These are phyloP conservation scores for Pipistrellus pipistrellus DNA, from an alignment of 2,797 vertebrate species.

Conservation along the genomic window DNA sequence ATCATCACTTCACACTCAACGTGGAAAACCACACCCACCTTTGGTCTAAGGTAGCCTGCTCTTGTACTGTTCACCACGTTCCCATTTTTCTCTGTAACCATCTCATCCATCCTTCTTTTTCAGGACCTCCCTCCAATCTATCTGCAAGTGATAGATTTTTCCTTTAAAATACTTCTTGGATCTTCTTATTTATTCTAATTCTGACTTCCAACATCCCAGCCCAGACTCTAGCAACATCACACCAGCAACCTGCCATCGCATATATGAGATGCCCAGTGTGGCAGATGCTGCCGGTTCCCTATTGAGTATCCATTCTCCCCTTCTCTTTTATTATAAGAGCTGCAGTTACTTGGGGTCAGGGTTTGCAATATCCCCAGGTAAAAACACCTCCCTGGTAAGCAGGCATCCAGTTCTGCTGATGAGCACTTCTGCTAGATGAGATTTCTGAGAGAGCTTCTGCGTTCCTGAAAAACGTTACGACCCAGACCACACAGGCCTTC, in stretches of 20 bases:
- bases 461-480: not conserved
- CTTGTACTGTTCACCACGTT: not conserved
- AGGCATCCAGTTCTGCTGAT: not conserved
- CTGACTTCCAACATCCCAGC: not conserved
- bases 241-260: not conserved
- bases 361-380: not conserved
- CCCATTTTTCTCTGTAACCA: not conserved
- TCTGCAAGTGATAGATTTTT: conserved; percentile 17
- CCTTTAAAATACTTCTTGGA: not conserved
- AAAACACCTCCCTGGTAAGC: not conserved
- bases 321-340: not conserved
- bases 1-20: not conserved
- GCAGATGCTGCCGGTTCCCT: not conserved
- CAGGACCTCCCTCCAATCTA: not conserved
- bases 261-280: not conserved
- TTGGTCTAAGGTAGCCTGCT: not conserved
- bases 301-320: not conserved
- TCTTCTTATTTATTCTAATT: conserved; percentile 46
- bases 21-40: not conserved
- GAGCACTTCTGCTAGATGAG: not conserved
- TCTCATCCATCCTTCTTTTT: not conserved
- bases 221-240: not conserved
- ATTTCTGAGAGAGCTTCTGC: not conserved
- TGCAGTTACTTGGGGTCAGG: not conserved
- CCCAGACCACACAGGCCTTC: fast-evolving